Base-by-base conservation (phyloP, 2,888 invertebrate species). In the Eilema caniola region DNA sequence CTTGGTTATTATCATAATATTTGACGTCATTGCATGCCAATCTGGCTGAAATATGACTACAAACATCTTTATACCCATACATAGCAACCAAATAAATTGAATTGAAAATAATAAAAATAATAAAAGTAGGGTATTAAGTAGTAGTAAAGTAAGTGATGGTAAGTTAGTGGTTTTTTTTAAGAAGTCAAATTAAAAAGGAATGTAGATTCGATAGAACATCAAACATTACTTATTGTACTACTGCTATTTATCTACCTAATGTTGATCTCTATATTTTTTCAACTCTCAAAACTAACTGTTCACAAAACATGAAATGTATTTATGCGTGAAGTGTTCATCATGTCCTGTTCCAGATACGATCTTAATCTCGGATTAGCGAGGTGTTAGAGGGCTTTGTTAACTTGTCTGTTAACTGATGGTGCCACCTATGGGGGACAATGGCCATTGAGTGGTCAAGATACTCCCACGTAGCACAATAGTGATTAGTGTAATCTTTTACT, bases 341-440 rank as follows among this genome's bases (percentile, higher is more conserved):
- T 84, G 87, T 86, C 84, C 89, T 90, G 89, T 78, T 77, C 83
- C 85, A 88, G 93, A 94, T 94, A 91, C 85, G 83, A 95, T 95
- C 94, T 93, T 90, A 94, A 95, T 92, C 93, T 87, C 77, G 87
- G 93, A 92, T 94, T 92, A 93, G 88, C 87, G 81, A 84, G 83
- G 89, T 85, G 85, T 90, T 90, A 86, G 86, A 81, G 80, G 74
- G 84, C 82, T 86, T 95, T 94, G 95, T 94, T 74, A 88, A 85
- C 85, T 83, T 88, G 88, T 88, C 88, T 80, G 82, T 62, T 81
- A 78, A 83, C 81, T 88, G 88, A 86, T 88, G 88, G 88, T 87
- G 89, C 92, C 93, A 94, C 92, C 93, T 89, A 91, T 87, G 84
- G 56, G 83, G 86, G 77, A 93, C 90, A 92, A 92, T 89, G 77